Conservation (phyloP, 2,797 vertebrate genomes). For the Leptodactylus fallax region DNA sequence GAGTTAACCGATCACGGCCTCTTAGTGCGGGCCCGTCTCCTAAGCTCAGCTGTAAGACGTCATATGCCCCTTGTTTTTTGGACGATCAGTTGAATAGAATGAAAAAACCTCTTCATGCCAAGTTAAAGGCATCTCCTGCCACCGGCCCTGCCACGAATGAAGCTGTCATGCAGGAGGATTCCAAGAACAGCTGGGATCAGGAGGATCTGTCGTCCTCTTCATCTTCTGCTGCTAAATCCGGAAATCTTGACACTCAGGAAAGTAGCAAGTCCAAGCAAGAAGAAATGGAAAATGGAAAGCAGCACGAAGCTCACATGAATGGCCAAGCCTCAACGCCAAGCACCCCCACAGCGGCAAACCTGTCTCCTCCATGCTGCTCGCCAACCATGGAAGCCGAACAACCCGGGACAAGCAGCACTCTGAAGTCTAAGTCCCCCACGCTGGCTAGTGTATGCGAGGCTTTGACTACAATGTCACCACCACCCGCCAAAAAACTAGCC, state of each 20-base stretch:
- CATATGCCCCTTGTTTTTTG: constrained; percentile 69
- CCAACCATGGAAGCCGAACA: constrained; percentile 67
- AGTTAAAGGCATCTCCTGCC: constrained; percentile 69
- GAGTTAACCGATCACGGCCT: constrained; percentile 71
- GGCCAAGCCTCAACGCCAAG: constrained; percentile 66
- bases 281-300: constrained; percentile 58
- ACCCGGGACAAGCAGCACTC: constrained; percentile 71
- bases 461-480: constrained; percentile 83
- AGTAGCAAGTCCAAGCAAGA: constrained; percentile 69
- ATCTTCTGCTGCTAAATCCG: constrained; percentile 81
- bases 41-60: constrained; percentile 70
- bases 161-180: constrained; percentile 63
- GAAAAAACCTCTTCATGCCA: constrained; percentile 77
- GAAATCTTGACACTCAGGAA: neutral
- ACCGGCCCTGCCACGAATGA: constrained; percentile 62
- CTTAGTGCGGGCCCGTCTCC: constrained; percentile 72
- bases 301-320: neutral
- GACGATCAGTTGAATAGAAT: constrained; percentile 79
- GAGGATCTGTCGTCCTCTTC: constrained; percentile 69
- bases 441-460: constrained; percentile 76
- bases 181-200: constrained; percentile 75
- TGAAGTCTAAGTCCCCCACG: constrained; percentile 77
- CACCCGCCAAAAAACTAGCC: constrained; percentile 87
- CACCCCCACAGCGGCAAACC: neutral
- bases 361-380: constrained; percentile 56